These are phyloP conservation scores for Caracal caracal DNA, from an alignment of 2,113 vertebrate species.

Conservation along the genomic window DNA sequence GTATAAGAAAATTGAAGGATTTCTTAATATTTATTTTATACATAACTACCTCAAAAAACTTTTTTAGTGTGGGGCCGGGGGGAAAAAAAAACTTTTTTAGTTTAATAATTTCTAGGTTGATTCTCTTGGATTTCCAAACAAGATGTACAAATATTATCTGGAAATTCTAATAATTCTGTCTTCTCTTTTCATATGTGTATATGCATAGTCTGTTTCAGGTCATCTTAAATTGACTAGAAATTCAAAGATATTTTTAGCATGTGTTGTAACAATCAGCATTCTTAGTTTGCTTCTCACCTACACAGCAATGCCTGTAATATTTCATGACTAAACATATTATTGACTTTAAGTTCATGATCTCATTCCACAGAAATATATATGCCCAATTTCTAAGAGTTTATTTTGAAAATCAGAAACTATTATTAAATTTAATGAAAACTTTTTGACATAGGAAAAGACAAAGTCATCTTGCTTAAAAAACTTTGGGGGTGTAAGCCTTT, in stretches of 20 bases:
- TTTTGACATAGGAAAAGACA: not conserved
- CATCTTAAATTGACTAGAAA: not conserved
- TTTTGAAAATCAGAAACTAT: not conserved
- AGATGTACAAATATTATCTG: not conserved
- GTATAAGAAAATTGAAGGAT: not conserved
- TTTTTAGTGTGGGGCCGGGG: not conserved
- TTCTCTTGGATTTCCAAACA: not conserved
- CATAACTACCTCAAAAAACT: not conserved
- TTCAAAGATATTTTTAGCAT: not conserved
- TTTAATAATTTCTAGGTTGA: not conserved
- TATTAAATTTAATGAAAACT: not conserved
- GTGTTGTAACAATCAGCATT: not conserved
- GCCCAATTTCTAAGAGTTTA: not conserved
- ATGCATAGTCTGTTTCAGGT: not conserved
- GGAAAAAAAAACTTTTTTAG: not conserved
- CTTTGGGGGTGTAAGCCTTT: not conserved
- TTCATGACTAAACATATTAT: not conserved
- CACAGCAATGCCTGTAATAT: not conserved
- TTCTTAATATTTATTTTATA: not conserved
- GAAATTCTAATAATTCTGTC: not conserved
- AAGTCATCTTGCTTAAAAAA: not conserved
- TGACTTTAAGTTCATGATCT: not conserved
- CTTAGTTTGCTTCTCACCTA: not conserved
- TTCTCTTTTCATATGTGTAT: not conserved
- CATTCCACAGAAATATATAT: not conserved